A percentile compares a stretch with the other conserved stretches of the same genome.
Evolutionary conservation across 2,888 invertebrate genomes (phyloP).

Genomic region (Odontothrips loti): DNA sequence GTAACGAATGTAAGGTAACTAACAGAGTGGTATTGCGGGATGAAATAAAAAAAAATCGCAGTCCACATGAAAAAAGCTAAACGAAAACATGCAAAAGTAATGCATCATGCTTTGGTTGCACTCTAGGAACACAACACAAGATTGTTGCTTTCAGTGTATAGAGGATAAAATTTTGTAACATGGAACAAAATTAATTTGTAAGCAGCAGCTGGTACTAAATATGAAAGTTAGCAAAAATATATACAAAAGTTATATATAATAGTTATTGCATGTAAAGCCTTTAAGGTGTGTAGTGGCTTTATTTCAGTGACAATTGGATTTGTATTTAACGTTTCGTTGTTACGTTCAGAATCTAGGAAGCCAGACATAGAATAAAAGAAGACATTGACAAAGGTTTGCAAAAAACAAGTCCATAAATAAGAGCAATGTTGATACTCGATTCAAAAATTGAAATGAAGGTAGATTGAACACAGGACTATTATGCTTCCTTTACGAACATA

Average conservation of each 20-base stretch:
- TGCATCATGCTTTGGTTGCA: background rate
- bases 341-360: background rate
- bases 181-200: background rate
- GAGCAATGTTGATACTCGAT: background rate
- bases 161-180: background rate
- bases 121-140: background rate
- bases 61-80: too few species aligned
- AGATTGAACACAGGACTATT: background rate
- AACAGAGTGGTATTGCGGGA: too few species aligned
- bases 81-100: background rate
- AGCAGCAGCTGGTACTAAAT: background rate
- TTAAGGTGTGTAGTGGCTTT: slow-evolving; percentile 17
- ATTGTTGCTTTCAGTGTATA: slow-evolving; percentile 1
- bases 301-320: slow-evolving; percentile 18
- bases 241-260: background rate
- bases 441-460: background rate
- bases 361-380: background rate
- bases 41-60: too few species aligned
- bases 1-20: too few species aligned
- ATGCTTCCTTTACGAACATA: background rate
- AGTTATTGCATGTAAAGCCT: slow-evolving; percentile 4
- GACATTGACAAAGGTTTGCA: background rate
- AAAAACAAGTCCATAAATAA: background rate
- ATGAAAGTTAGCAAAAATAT: slow-evolving; percentile 28
- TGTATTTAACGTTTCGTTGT: background rate